A percentile compares a stretch with the other conserved stretches of the same genome.
phyloP scores from a whole-genome alignment of 1,140 invertebrate genomes.

The Mycetomoellerius zeteki region DNA sequence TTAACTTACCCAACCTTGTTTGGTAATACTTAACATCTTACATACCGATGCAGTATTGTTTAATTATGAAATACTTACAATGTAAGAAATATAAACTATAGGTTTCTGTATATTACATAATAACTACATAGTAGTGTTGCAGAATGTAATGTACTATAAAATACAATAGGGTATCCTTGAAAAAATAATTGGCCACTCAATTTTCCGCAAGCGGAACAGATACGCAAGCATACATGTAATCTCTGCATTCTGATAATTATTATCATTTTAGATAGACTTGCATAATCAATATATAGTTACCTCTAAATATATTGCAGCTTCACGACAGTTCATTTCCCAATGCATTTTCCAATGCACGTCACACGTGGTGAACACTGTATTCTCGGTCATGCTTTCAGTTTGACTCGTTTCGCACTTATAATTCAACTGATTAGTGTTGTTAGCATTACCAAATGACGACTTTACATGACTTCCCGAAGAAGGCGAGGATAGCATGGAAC shows the following conservation, averaged over 20 bases:
- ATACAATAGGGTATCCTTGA: conserved; percentile 16
- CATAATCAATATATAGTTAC: conserved; percentile 82
- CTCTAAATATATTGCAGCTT: conserved; percentile 95
- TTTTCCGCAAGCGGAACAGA: not conserved
- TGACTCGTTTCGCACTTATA: conserved; percentile 70
- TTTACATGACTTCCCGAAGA: conserved; percentile 80
- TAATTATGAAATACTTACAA: not conserved
- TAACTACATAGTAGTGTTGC: not conserved
- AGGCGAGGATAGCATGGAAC: conserved; percentile 85
- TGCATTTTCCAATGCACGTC: conserved; percentile 84
- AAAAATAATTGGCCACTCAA: conserved; percentile 20
- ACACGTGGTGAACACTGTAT: conserved; percentile 78
- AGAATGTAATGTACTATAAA: not conserved
- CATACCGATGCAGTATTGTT: not conserved
- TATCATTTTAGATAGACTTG: not conserved
- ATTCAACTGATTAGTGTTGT: conserved; percentile 78
- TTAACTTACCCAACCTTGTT: no score
- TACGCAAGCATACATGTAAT: not conserved
- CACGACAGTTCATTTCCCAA: conserved; percentile 97
- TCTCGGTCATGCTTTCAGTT: conserved; percentile 78
- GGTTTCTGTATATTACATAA: conserved; percentile 12
- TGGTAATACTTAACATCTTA: not conserved
- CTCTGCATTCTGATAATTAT: not conserved
- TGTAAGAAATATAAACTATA: not conserved
- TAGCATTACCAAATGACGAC: conserved; percentile 56